Percentiles rank a stretch among this genome's conserved stretches.
Conservation (phyloP, 2,113 vertebrate genomes). For the Origma solitaria region DNA sequence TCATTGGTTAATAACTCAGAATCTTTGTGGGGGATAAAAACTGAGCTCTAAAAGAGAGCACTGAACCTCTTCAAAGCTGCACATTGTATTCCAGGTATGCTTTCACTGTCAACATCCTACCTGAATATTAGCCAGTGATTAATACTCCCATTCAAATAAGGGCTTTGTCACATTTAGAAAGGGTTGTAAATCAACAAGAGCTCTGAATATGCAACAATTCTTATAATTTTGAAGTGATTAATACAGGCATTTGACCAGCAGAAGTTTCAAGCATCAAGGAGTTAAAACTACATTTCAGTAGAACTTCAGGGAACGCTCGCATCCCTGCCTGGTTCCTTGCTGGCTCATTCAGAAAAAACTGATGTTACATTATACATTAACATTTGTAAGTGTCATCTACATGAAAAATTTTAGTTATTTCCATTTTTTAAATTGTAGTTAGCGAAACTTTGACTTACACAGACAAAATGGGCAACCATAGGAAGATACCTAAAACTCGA, state of each 20-base stretch:
- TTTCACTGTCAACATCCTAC: background rate
- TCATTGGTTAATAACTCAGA: background rate
- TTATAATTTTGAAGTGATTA: background rate
- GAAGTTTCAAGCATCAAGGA: background rate
- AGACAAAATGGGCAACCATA: background rate
- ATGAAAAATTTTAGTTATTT: background rate
- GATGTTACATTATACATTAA: background rate
- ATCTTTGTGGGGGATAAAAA: background rate
- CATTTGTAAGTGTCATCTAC: background rate
- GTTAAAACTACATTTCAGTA: background rate
- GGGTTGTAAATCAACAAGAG: background rate
- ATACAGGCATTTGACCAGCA: background rate
- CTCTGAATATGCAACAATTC: background rate
- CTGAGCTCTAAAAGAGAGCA: background rate
- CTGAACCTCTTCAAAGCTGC: background rate
- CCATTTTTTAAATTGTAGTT: background rate
- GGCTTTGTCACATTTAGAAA: background rate
- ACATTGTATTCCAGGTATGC: background rate
- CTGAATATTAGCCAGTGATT: background rate
- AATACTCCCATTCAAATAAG: background rate
- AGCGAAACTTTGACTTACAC: background rate
- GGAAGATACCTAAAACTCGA: background rate
- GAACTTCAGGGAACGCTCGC: background rate
- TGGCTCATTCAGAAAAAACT: background rate
- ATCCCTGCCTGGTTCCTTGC: background rate